Base-by-base conservation (phyloP, 2,113 vertebrate genomes). In the Corvus hawaiiensis region DNA sequence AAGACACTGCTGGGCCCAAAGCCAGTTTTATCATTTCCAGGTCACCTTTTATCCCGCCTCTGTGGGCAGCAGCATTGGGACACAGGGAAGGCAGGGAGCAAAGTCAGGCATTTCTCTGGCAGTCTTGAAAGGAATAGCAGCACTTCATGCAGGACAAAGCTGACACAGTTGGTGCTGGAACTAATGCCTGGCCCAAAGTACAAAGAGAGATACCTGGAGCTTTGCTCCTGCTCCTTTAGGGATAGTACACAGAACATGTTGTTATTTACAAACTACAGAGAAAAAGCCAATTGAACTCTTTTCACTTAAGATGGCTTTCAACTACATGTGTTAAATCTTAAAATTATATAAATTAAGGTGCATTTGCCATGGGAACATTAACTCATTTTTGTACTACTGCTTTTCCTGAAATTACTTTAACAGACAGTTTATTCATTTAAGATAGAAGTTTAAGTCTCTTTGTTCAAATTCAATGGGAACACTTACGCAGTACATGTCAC, bases 11-110 rank as follows among this genome's bases (percentile, higher is more conserved):
- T 22, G 41, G n/a, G 19, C 33, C 37, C n/a, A 48, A 28, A 28
- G 54, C 10, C 79, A 61, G 22, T 0, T 0, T 6, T 28, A 32
- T 24, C 54, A 56, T 16, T 28, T 52, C 27, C 14, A 30, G 1
- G 2, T 9, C 54, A 85, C 44, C 17, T 72, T 43, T 27, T 16
- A 26, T 23, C 5, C 27, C 26, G 35, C 7, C 30, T 20, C 46
- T 32, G 26, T 17, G 32, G 33, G 54, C 15, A 79, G 56, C 15
- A 35, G 35, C 41, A 13, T 11, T 7, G 20, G 48, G 54, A 41
- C 41, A 76, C 4, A 8, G 13, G 13, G 32, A 52, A 11, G 10
- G n/a, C 6, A n/a, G 33, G 33, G 35, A 75, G 35, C 56, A 64
- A 54, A 55, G 14, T 7, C 16, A 32, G 35, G 48, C 48, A 75